Conservation (phyloP, 2,113 vertebrate genomes). For the Etia nguti region DNA sequence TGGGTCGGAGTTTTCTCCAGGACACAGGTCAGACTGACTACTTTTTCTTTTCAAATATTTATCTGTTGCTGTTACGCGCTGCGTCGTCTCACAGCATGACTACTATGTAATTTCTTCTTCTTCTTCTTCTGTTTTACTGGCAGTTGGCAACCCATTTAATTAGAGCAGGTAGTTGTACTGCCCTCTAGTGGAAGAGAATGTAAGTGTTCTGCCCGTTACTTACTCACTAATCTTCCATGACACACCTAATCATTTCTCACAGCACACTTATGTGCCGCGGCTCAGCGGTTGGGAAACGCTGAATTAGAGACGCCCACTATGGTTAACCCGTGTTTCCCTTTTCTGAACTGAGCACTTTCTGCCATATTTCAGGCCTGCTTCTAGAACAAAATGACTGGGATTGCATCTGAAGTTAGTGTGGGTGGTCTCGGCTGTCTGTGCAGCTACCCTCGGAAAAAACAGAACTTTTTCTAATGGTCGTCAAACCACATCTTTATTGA, state of each 20-base stretch:
- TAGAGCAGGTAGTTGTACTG: background rate
- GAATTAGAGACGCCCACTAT: too few relatives aligned
- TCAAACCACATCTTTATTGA: background rate
- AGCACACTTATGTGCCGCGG: too few relatives aligned
- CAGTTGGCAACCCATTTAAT: background rate
- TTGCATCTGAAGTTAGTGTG: background rate
- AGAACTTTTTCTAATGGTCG: background rate
- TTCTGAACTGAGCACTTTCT: background rate
- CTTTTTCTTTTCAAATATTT: background rate
- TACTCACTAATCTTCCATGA: accelerated
- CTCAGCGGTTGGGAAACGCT: too few relatives aligned
- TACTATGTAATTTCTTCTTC: accelerated
- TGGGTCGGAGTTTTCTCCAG: background rate
- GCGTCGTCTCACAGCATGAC: background rate
- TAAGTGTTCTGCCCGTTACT: background rate
- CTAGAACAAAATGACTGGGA: background rate
- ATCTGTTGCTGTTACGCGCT: accelerated
- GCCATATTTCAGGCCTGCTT: background rate
- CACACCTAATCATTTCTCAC: background rate
- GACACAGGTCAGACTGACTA: background rate
- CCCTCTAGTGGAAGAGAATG: background rate
- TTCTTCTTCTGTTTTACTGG: background rate
- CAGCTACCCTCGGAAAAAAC: background rate
- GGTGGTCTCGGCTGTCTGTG: background rate
- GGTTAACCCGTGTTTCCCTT: background rate